Evolutionary conservation across 1,140 invertebrate species (phyloP), one percentile per base, ranked within the genome.

Genomic region (Halotydeus destructor): DNA sequence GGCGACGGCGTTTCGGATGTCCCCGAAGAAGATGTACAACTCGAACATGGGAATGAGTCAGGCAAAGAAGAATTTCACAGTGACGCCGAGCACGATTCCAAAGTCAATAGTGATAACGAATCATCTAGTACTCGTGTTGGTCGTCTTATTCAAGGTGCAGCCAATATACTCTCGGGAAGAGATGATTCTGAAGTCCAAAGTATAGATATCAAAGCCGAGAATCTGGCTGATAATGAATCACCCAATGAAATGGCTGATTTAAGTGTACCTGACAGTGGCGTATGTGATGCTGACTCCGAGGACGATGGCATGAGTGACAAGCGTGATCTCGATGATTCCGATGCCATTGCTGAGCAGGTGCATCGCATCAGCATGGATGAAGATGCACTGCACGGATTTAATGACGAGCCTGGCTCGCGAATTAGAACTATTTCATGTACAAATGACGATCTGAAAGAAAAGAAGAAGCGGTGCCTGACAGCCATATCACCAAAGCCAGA

Each of bases 251-350:
- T 14, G 9, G n/a, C 9, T 30, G 9, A 30, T 14, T 30, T 30
- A 14, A 30, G 9, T 9, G 28, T 9, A 14, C 9, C 9, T 12
- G 39, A 6, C 16, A 41, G 14, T 14, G 39, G 8, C 27, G 23
- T 16, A 18, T 18, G 26, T 36, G 34, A 40, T 16, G 25, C 38
- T 19, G 40, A 44, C 12, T 24, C 28, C 21, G 43, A 44, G 8
- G 38, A 28, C 8, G 32, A 37, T n/a, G 21, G 14, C 28, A 14
- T 9, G n/a, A 14, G n/a, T 9, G 28, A 30, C 14, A 30, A 30
- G n/a, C 14, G 28, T 30, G 28, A 9, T 14, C 9, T 9, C 14
- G 9, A 30, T 9, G n/a, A 9, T 14, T 9, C 28, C 14, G 9
- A 30, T 30, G 28, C 12, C 12, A 12, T 21, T 25, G 18, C 6